Percentiles rank a stretch among this genome's conserved stretches.
phyloP scores from a whole-genome alignment of 2,888 invertebrate species.

The Scrobipalpa atriplicella region DNA sequence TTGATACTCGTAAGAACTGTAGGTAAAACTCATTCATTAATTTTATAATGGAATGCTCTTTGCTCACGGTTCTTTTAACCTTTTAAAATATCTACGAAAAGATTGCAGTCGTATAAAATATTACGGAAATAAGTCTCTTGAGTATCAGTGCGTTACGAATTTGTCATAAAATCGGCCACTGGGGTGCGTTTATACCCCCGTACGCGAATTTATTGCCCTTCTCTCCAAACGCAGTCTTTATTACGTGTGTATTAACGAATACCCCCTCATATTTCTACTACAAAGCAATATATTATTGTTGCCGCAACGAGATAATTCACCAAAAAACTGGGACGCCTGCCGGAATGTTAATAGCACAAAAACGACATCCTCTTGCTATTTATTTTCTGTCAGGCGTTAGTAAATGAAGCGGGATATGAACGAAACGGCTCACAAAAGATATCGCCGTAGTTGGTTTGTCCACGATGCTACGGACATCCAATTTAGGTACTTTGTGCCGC shows the following conservation, averaged over 20 bases:
- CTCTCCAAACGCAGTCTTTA: conserved; percentile 58
- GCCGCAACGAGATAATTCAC: conserved; percentile 40
- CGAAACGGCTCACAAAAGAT: conserved; percentile 14
- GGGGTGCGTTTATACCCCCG: conserved; percentile 55
- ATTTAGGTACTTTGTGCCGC: conserved; percentile 46
- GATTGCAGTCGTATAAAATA: conserved; percentile 14
- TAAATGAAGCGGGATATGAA: conserved; percentile 36
- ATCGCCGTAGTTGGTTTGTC: conserved; percentile 14
- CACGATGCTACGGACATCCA: conserved; percentile 46
- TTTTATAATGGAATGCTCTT: too few species aligned
- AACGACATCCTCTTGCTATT: conserved; percentile 46
- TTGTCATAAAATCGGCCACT: conserved; percentile 50
- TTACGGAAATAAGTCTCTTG: conserved; percentile 20
- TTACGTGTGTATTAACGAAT: conserved; percentile 66
- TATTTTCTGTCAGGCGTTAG: conserved; percentile 51
- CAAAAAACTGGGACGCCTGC: conserved; percentile 49
- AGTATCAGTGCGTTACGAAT: conserved; percentile 52
- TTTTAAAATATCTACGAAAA: background rate
- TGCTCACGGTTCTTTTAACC: background rate
- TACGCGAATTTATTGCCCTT: conserved; percentile 66
- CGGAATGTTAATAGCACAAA: conserved; percentile 48
- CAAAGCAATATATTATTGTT: conserved; percentile 36
- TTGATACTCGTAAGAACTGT: too few species aligned
- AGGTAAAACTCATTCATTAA: too few species aligned
- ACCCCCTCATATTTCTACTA: conserved; percentile 40